Percentiles rank a stretch among this genome's conserved stretches.
phyloP scores from a whole-genome alignment of 2,797 vertebrate species.

The Karalla daura region DNA sequence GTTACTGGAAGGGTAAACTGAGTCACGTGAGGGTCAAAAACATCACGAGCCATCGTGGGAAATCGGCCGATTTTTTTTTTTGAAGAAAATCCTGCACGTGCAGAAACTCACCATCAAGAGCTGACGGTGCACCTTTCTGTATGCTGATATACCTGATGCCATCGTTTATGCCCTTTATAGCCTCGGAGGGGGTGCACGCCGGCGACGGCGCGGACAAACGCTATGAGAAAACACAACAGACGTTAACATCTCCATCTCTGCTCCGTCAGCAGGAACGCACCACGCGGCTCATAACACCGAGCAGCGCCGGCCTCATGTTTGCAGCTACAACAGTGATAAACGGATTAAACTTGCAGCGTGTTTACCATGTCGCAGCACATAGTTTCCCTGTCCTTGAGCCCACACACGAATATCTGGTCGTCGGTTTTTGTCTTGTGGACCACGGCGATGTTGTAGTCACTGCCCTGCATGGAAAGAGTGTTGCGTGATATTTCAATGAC shows the following conservation, averaged over 20 bases:
- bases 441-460: conserved; percentile 50
- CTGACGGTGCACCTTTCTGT: conserved; percentile 43
- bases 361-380: conserved; percentile 74
- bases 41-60: not conserved
- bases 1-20: not conserved
- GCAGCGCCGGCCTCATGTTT: not conserved
- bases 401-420: conserved; percentile 62
- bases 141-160: not conserved
- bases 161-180: fast-evolving
- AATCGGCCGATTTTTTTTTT: too few species aligned
- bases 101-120: conserved; percentile 68
- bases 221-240: conserved; percentile 37
- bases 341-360: not conserved
- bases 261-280: not conserved
- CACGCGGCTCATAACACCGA: not conserved
- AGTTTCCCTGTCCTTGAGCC: fast-evolving
- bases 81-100: not conserved
- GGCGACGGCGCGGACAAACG: not conserved
- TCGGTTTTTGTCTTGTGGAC: conserved; percentile 31
- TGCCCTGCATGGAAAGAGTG: conserved; percentile 43
- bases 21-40: not conserved
- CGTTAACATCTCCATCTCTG: not conserved
- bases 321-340: too few species aligned
- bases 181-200: not conserved
- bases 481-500: not conserved